phyloP scores from a whole-genome alignment of 2,888 invertebrate species.

The Kryphioiulus occultus region DNA sequence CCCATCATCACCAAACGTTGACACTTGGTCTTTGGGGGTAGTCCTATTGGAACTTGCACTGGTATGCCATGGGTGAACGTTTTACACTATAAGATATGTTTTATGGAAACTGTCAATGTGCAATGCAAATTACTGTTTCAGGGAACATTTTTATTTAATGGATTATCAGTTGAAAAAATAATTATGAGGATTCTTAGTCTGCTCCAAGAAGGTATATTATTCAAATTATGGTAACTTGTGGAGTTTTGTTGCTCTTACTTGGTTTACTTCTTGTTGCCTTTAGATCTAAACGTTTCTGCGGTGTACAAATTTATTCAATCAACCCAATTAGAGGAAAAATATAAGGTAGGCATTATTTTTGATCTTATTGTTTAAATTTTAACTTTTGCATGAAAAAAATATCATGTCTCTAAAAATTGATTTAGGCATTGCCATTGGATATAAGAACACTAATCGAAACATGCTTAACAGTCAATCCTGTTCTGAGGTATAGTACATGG shows the following conservation, averaged over 20 bases:
- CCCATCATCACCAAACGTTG: constrained; percentile 74
- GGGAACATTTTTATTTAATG: constrained; percentile 21
- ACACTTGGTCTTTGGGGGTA: constrained; percentile 95
- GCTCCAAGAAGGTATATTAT: constrained; percentile 57
- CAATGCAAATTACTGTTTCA: neutral
- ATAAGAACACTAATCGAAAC: constrained; percentile 72
- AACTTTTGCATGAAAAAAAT: no score
- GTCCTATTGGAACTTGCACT: constrained; percentile 82
- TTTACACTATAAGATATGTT: no score
- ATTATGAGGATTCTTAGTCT: constrained; percentile 73
- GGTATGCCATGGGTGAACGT: constrained; percentile 54
- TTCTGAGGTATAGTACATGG: constrained; percentile 58
- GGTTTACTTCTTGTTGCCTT: neutral
- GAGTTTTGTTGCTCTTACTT: neutral
- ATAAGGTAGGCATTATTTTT: neutral
- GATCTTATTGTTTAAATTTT: no score
- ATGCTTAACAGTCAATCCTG: constrained; percentile 75
- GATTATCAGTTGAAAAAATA: constrained; percentile 41
- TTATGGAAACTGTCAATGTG: neutral
- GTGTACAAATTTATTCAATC: neutral
- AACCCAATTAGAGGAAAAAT: constrained; percentile 17
- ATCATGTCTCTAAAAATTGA: neutral
- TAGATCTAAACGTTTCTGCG: constrained; percentile 28
- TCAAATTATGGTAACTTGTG: neutral
- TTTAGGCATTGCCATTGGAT: constrained; percentile 69